Evolutionary conservation across 2,113 vertebrate species (phyloP), one percentile per base, ranked within the genome.

Genomic region (Polypterus senegalus): DNA sequence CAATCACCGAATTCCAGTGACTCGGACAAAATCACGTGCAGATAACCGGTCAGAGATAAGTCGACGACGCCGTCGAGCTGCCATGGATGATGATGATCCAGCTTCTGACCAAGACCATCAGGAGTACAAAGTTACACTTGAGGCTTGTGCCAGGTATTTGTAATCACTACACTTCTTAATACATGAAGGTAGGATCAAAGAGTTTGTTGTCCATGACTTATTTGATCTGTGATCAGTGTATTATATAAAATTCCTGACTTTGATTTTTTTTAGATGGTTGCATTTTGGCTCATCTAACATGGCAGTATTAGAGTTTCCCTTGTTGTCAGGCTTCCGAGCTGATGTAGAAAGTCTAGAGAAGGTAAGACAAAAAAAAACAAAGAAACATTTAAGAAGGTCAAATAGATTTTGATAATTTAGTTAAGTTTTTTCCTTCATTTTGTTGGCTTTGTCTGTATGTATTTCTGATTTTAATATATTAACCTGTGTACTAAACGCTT

Each of bases 231-330:
- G 27, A 27, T 27, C 27, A 1, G 27, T 27, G 27, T 27, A 27
- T 27, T 27, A 27, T 27, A 27, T 27, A 27, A 27, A 27, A 27
- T 27, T 27, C 27, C 27, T 27, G 27, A 27, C 27, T 27, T 27
- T 27, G 27, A 27, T 27, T 27, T 27, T 27, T 27, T 27, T 27
- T 27, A 96, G 92, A 65, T 97, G 93, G 92, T 84, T 95, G 53
- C 91, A 94, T 61, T 81, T 86, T 5, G 94, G 91, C n/a, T 91
- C 93, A 10, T 96, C 92, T 47, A 93, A 94, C 79, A 93, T 94
- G 93, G 92, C 92, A 1, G 91, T 97, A 63, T 60, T 95, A 63
- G 92, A 94, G 63, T 87, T 95, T 66, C 89, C 90, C 0, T 76
- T 94, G 72, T 85, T 96, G 64, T 95, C 92, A 0, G 91, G 93